These are phyloP conservation scores for Orientallactaga bullata DNA, from an alignment of 2,113 vertebrate species.

Conservation along the genomic window DNA sequence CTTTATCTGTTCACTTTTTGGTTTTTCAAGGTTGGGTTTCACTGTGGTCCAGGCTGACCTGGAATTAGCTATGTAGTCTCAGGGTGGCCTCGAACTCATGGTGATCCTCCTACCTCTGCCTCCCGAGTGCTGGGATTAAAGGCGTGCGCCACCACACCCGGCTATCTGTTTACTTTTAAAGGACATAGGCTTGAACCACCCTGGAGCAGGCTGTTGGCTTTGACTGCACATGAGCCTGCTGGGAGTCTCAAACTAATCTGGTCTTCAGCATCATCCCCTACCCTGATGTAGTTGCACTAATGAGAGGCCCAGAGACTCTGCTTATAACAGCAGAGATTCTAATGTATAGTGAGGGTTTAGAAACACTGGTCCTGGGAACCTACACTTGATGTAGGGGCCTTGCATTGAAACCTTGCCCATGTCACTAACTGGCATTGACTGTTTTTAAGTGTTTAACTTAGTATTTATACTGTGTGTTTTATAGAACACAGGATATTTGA, in stretches of 20 bases:
- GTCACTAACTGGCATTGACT: neutral
- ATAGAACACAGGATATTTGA: neutral
- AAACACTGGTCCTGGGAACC: neutral
- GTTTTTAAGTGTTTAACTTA: conserved; percentile 19
- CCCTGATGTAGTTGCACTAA: conserved; percentile 47
- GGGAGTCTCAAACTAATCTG: conserved; percentile 34
- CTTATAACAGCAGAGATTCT: conserved; percentile 43
- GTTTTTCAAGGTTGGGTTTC: no score
- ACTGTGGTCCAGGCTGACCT: no score
- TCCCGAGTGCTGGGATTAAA: no score
- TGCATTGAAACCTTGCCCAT: neutral
- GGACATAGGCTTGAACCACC: neutral
- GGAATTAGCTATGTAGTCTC: no score
- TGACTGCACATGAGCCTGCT: conserved; percentile 4
- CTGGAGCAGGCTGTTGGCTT: neutral
- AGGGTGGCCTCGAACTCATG: no score
- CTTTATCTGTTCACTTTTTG: conserved; percentile 36
- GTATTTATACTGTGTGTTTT: neutral
- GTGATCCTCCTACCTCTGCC: no score
- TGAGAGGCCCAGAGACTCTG: neutral
- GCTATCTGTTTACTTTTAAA: conserved; percentile 15
- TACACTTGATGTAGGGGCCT: neutral
- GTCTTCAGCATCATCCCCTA: neutral
- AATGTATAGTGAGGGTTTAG: neutral
- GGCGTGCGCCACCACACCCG: no score